phyloP scores from a whole-genome alignment of 2,797 vertebrate genomes.

The Cuculus canorus region DNA sequence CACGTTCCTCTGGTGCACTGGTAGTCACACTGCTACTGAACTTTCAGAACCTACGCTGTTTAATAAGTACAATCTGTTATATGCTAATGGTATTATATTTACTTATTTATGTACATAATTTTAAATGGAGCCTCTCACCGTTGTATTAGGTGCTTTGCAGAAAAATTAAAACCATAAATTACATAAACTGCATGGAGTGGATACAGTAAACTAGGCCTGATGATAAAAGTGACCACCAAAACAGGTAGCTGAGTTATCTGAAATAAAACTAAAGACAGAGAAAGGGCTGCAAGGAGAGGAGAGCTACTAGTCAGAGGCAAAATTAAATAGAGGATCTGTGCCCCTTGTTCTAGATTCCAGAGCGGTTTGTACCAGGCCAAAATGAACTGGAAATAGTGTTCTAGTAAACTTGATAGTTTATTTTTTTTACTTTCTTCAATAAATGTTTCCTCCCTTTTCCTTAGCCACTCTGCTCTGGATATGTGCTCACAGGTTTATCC shows the following conservation, averaged over 20 bases:
- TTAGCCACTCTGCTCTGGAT: neutral
- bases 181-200: neutral
- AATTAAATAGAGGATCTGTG: neutral
- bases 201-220: neutral
- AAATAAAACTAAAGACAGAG: neutral
- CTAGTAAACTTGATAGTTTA: neutral
- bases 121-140: neutral
- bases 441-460: neutral
- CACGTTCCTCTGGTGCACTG: neutral
- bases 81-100: conserved; percentile 13
- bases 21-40: neutral
- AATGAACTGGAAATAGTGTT: neutral
- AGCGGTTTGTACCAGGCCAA: neutral
- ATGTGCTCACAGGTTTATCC: neutral
- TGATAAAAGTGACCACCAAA: conserved; percentile 12
- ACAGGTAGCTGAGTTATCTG: neutral
- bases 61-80: neutral
- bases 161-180: conserved; percentile 52
- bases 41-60: neutral
- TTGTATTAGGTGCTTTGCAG: conserved; percentile 5
- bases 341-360: neutral
- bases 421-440: neutral
- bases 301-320: neutral
- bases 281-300: neutral
- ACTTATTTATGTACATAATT: conserved; percentile 51